Base-by-base conservation (phyloP, 2,113 vertebrate genomes). In the Equus quagga region DNA sequence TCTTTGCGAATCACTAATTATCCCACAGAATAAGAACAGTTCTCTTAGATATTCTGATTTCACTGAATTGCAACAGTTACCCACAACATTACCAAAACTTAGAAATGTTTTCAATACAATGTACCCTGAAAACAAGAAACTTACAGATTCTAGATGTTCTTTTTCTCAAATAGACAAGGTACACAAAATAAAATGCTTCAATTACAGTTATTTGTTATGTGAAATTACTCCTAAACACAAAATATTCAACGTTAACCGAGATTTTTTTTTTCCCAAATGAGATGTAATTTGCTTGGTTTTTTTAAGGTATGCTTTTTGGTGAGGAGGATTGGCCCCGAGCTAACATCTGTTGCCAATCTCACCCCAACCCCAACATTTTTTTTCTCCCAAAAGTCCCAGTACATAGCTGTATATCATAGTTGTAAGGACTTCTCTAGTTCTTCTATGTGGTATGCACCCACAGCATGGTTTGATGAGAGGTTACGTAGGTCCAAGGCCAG, bases 1-100 rank as follows among this genome's bases (percentile, higher is more conserved):
- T 93, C 73, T 96, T 88, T 87, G 58, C 56, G 91, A 96, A 21
- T 84, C 26, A 85, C n/a, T 58, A 79, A 78, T 72, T 73, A 97
- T n/a, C 31, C 28, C 65, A 28, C 1, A 21, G 14, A 86, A 18
- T 65, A 76, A 97, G 46, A 31, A 65, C 91, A 87, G 24, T 49
- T 79, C 51, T 92, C 51, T 41, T 11, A 56, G 6, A 17, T 84
- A 94, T 56, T 91, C 58, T 76, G 36, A 94, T 65, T 85, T 76
- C 84, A 95, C 4, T 80, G 78, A 49, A 64, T 67, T 89, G 54
- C n/a, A 96, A 96, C 24, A 86, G 12, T 78, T 69, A 70, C 14
- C 56, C 26, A 75, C 70, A 65, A 78, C 31, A 70, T 54, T 76
- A 96, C 26, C 73, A 96, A 87, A 82, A 76, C 26, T 76, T 56